Percentiles rank a stretch among this genome's conserved stretches.
Evolutionary conservation across 2,888 invertebrate species (phyloP).

Genomic region (Acanthoscelides obtectus): DNA sequence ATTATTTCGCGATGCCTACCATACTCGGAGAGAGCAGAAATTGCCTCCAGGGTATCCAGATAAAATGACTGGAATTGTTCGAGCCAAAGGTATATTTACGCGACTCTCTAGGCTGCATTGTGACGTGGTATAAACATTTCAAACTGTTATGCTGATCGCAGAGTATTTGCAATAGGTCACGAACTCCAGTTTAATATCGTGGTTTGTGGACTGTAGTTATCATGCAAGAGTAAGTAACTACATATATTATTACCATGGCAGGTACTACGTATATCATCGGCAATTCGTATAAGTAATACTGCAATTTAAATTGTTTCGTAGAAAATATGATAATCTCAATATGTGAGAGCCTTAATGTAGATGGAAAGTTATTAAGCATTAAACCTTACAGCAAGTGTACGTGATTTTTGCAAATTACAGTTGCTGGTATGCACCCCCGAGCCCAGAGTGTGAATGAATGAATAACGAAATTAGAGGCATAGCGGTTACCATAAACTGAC

Average conservation of each 20-base stretch:
- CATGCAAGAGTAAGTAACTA: neutral
- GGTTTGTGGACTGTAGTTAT: neutral
- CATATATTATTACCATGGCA: neutral
- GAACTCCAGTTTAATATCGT: neutral
- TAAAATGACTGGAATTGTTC: neutral
- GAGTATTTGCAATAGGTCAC: neutral
- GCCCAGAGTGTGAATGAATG: too few species aligned
- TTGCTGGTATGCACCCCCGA: too few species aligned
- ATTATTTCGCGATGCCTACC: too few species aligned
- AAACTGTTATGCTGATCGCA: neutral
- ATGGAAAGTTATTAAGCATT: too few species aligned
- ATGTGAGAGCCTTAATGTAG: too few species aligned
- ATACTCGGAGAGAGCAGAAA: too few species aligned
- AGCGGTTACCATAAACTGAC: too few species aligned
- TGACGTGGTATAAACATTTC: neutral
- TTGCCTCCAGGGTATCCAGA: too few species aligned
- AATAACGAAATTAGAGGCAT: too few species aligned
- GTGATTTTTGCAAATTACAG: too few species aligned
- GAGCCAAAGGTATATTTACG: neutral
- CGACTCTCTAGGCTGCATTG: neutral
- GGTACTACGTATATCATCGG: neutral
- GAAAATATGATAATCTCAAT: too few species aligned
- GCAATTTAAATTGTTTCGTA: neutral
- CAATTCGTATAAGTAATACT: neutral
- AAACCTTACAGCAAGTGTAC: too few species aligned